Percentiles rank a stretch among this genome's conserved stretches.
Conservation (phyloP, 1,140 invertebrate genomes). For the Caerostris extrusa region DNA sequence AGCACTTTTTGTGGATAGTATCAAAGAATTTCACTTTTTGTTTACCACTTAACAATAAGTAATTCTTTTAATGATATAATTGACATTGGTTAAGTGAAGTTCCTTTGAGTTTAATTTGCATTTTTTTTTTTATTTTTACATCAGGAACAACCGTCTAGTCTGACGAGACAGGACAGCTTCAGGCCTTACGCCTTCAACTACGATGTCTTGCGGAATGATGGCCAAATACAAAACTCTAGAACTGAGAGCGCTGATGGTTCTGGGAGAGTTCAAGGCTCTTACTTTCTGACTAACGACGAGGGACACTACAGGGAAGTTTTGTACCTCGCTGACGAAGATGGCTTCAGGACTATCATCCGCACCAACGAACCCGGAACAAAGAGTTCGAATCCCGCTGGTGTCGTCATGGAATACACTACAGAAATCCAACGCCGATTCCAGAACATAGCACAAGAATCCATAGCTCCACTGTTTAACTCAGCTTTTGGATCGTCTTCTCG, state of each 20-base stretch:
- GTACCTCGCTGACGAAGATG: constrained; percentile 50
- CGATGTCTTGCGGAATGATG: constrained; percentile 8
- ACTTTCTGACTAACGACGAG: constrained; percentile 44
- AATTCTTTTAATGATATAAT: too few species aligned
- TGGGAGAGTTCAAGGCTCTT: constrained; percentile 41
- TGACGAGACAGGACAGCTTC: background rate
- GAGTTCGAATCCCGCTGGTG: constrained; percentile 42
- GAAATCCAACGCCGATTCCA: too few species aligned
- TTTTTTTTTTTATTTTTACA: too few species aligned
- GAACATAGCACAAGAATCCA: too few species aligned
- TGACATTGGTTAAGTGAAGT: too few species aligned
- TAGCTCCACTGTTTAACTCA: too few species aligned
- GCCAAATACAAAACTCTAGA: constrained; percentile 35
- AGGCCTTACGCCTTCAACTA: constrained; percentile 61
- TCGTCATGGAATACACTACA: constrained; percentile 18
- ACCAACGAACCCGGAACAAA: constrained; percentile 61
- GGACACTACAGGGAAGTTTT: constrained; percentile 43
- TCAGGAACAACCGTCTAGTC: background rate
- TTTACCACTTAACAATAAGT: too few species aligned
- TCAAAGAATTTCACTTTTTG: too few species aligned
- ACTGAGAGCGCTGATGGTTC: background rate
- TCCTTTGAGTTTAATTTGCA: too few species aligned
- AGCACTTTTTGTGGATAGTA: too few species aligned
- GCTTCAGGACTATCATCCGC: constrained; percentile 42
- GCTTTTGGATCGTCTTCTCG: too few species aligned